Conservation (phyloP, 2,888 invertebrate genomes). For the Clusia tigrina region DNA sequence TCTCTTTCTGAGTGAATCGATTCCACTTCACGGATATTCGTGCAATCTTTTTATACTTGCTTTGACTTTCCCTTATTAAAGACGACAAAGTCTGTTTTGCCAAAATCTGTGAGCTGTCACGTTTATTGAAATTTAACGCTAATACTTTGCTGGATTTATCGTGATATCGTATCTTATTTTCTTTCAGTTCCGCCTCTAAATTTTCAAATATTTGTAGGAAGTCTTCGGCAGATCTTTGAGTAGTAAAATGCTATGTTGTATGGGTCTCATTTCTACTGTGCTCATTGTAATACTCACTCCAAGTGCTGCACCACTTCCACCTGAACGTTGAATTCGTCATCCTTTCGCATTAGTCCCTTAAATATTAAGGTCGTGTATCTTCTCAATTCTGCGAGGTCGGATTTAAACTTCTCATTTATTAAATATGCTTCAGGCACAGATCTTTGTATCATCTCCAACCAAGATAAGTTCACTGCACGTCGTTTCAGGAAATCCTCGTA, state of each 20-base stretch:
- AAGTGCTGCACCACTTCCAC: background rate
- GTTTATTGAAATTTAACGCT: conserved; percentile 4
- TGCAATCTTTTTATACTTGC: background rate
- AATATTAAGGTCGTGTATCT: conserved; percentile 18
- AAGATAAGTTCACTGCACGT: conserved; percentile 24
- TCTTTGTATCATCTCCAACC: conserved; percentile 28
- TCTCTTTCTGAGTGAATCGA: no score
- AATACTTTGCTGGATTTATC: background rate
- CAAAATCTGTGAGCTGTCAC: background rate
- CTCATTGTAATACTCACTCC: background rate
- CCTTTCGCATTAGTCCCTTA: background rate
- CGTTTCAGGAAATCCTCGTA: conserved; percentile 27
- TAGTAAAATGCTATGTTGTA: no score
- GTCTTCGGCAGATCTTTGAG: no score
- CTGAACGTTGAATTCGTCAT: background rate
- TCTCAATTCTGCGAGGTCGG: conserved; percentile 24
- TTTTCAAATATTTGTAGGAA: background rate
- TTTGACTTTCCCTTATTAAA: background rate
- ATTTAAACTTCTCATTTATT: conserved; percentile 26
- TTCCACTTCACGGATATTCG: background rate
- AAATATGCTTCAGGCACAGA: conserved; percentile 7
- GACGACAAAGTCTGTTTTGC: background rate
- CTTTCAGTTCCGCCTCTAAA: background rate
- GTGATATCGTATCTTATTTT: background rate
- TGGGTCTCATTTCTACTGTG: conserved; percentile 3